phyloP scores from a whole-genome alignment of 2,113 vertebrate genomes.

The human region GRCh38 chr9:136529001-136529500 shows the following conservation, averaged over 20 bases:
- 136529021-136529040: background rate
- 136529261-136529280: background rate
- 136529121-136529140: rapidly evolving
- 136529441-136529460: background rate
- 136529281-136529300: background rate
- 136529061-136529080: background rate
- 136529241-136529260: rapidly evolving
- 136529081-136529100: background rate
- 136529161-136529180: rapidly evolving
- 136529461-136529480: background rate
- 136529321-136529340: background rate
- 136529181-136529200: background rate
- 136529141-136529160: background rate
- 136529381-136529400: background rate
- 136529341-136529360: rapidly evolving
- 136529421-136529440: background rate
- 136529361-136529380: background rate
- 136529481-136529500: background rate
- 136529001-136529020: background rate
- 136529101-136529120: background rate
- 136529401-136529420: background rate
- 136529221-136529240: no score
- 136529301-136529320: background rate
- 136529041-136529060: rapidly evolving
- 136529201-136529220: background rate